Evolutionary conservation across 92 coral and sea anemone genomes (phyloP).

Genomic region (Micromussa lordhowensis): DNA sequence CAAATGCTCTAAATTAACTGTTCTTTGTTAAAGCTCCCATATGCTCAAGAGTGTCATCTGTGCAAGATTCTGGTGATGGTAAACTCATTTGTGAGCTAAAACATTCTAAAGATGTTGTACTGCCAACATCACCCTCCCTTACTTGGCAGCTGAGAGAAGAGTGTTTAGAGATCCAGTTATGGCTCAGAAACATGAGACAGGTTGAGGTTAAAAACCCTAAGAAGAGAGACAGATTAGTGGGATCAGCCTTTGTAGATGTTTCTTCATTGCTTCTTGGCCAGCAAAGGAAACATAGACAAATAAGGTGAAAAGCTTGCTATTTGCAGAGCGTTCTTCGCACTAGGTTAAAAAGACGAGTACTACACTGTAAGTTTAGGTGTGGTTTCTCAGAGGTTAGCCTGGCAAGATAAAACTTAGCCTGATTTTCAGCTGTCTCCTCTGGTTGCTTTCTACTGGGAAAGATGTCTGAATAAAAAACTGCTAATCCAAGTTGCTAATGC

Average conservation of each 20-base stretch:
- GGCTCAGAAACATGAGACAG: slow-evolving; percentile 75
- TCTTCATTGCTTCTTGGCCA: slow-evolving; percentile 72
- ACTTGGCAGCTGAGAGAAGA: slow-evolving; percentile 92
- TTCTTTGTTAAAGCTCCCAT: slow-evolving; percentile 72
- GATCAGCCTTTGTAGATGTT: slow-evolving; percentile 87
- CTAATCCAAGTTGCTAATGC: too few species aligned
- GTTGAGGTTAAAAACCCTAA: slow-evolving; percentile 60
- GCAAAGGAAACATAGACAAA: slow-evolving; percentile 65
- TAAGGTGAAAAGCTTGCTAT: slow-evolving; percentile 22
- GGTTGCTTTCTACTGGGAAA: too few species aligned
- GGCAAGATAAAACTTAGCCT: too few species aligned
- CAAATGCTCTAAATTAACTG: neutral
- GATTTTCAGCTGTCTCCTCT: too few species aligned
- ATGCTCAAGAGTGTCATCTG: slow-evolving; percentile 70
- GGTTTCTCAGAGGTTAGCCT: neutral
- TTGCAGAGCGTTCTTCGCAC: neutral
- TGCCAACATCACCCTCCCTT: slow-evolving; percentile 78
- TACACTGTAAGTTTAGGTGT: neutral
- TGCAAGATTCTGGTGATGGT: slow-evolving; percentile 60
- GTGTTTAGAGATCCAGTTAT: slow-evolving; percentile 86
- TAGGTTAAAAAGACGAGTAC: neutral
- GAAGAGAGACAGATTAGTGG: slow-evolving; percentile 92
- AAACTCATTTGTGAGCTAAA: slow-evolving; percentile 74
- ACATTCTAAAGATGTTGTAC: slow-evolving; percentile 66
- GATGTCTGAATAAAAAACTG: too few species aligned